A percentile compares a stretch with the other conserved stretches of the same genome.
phyloP scores from a whole-genome alignment of 1,140 invertebrate species.

The Bombus cullumanus region DNA sequence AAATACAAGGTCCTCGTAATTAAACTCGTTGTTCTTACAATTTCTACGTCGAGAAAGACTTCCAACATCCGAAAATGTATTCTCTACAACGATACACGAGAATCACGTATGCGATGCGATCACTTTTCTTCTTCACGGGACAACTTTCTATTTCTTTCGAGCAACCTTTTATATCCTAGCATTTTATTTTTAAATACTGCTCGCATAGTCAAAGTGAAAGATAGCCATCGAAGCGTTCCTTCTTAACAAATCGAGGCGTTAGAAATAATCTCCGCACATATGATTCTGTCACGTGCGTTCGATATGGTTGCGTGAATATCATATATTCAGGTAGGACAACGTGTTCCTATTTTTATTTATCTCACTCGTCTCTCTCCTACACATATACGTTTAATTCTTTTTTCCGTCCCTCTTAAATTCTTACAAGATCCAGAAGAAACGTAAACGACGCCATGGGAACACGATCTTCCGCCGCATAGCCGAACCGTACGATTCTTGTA shows the following conservation, averaged over 20 bases:
- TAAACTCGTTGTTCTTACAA: too few species aligned
- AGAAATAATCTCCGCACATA: background rate
- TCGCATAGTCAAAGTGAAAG: too few species aligned
- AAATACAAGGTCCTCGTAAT: background rate
- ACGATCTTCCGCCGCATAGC: too few species aligned
- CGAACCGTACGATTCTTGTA: too few species aligned
- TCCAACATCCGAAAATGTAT: background rate
- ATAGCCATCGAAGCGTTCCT: background rate
- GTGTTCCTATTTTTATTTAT: too few species aligned
- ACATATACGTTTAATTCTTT: background rate
- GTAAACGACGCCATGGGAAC: too few species aligned
- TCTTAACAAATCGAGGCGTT: too few species aligned
- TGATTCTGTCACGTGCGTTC: background rate
- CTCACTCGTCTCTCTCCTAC: background rate
- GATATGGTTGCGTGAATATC: background rate
- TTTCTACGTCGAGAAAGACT: background rate
- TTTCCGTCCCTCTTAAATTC: background rate
- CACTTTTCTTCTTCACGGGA: background rate
- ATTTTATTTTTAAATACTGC: background rate
- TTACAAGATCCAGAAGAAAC: background rate
- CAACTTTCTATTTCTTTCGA: background rate
- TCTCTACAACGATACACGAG: background rate
- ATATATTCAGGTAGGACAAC: background rate
- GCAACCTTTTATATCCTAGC: background rate
- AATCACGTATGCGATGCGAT: background rate